Base-by-base conservation (phyloP, 2,797 vertebrate species). In the Oreochromis mossambicus region DNA sequence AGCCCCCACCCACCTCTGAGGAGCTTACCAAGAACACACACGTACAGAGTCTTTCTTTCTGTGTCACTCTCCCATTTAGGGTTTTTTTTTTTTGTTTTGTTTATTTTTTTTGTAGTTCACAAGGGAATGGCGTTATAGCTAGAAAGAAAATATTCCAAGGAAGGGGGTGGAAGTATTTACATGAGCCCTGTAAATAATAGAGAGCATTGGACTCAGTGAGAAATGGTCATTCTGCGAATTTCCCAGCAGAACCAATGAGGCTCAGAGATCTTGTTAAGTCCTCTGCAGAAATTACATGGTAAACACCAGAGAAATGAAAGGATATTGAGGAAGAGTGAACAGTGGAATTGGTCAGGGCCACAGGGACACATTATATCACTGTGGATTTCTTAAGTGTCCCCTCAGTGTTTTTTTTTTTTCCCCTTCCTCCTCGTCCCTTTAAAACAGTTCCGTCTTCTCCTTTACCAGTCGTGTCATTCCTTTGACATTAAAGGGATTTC, bases 91-190 rank as follows among this genome's bases (percentile, higher is more conserved):
- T 54, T 77, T n/a, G n/a, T n/a, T 4, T 26, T 89, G 91, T 91
- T 58, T 58, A 2, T 87, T 78, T 70, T 70, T 78, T 70, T 70
- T 70, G 8, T 70, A 1, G 21, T 92, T 93, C 66, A 83, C 92
- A 95, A 96, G 96, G 94, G 96, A 94, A 93, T 88, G 83, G 86
- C 87, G 91, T 89, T 82, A 84, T n/a, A 43, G 43, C 54, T 50
- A 77, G 50, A 86, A 48, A 43, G 55, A 48, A 61, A 85, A 83
- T 34, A 13, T 21, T 13, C 21, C 80, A 78, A 81, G 50, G 75
- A 82, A 78, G 36, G 68, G 55, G 80, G 48, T 80, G 58, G 82
- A 81, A 84, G 79, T 38, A 55, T 79, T 89, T 73, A 38, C 34
- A 82, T 9, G 78, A 78, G 80, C 15, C 38, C 50, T 70, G 77